Percentiles rank a stretch among this genome's conserved stretches.
Evolutionary conservation across 2,113 vertebrate species (phyloP).

Genomic region (Carassius auratus): DNA sequence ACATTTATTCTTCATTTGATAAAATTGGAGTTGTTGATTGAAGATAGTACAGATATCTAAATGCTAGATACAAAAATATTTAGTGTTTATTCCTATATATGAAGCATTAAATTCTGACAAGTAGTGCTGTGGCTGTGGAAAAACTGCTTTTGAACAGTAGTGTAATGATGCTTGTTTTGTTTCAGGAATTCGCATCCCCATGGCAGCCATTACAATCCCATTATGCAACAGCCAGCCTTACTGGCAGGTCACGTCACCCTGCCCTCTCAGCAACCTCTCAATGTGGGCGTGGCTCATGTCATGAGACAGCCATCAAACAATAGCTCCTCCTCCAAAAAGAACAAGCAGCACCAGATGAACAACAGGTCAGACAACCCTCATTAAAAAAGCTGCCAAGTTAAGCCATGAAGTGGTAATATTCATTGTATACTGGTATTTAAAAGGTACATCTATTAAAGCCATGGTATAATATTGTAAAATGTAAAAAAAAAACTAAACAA

Average conservation of each 20-base stretch:
- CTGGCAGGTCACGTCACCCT: conserved; percentile 91
- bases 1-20: background rate
- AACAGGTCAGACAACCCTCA: conserved; percentile 76
- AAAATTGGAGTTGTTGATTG: background rate
- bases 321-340: conserved; percentile 88
- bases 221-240: conserved; percentile 97
- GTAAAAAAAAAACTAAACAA: too few species aligned
- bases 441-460: too few species aligned
- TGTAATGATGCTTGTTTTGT: conserved; percentile 20
- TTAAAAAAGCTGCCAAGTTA: background rate
- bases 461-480: too few species aligned
- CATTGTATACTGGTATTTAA: too few species aligned
- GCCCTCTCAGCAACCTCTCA: conserved; percentile 92
- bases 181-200: conserved; percentile 89
- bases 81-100: background rate
- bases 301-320: conserved; percentile 92
- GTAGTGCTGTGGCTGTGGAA: background rate
- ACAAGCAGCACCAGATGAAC: conserved; percentile 90
- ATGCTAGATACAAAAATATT: background rate
- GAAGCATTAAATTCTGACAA: background rate
- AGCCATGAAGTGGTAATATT: background rate
- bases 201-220: conserved; percentile 95
- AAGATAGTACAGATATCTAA: background rate
- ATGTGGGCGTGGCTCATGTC: conserved; percentile 95
- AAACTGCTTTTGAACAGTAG: too few species aligned